phyloP scores from a whole-genome alignment of 1,140 invertebrate genomes.

The Cephus cinctus region DNA sequence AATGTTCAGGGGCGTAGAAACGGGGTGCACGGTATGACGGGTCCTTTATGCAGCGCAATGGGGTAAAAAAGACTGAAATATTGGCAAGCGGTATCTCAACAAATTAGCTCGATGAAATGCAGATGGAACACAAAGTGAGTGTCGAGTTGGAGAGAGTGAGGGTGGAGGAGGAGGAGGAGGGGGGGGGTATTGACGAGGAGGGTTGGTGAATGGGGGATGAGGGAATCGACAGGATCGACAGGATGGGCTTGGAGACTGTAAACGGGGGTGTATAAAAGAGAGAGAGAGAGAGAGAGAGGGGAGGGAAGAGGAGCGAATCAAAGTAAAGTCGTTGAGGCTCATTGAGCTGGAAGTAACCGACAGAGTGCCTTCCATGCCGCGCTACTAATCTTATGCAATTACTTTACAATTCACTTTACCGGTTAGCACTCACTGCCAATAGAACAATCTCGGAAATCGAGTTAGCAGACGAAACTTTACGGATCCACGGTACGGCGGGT shows the following conservation, averaged over 20 bases:
- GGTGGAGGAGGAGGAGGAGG: conserved; percentile 12
- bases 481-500: neutral
- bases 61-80: conserved; percentile 52
- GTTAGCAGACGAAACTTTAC: conserved; percentile 30
- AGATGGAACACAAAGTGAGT: conserved; percentile 45
- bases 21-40: too few relatives aligned
- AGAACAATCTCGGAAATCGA: conserved; percentile 49
- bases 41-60: conserved; percentile 40
- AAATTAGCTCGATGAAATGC: conserved; percentile 56
- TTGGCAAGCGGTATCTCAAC: conserved; percentile 57
- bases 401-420: conserved; percentile 56
- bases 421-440: conserved; percentile 49
- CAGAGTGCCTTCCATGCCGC: conserved; percentile 51
- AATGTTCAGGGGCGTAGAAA: too few relatives aligned
- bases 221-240: conserved; percentile 9
- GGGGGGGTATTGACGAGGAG: conserved; percentile 12
- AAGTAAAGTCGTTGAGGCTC: conserved; percentile 56
- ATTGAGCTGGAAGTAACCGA: conserved; percentile 55
- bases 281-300: conserved; percentile 15
- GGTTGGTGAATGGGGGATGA: conserved; percentile 4
- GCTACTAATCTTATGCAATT: conserved; percentile 57
- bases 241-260: neutral
- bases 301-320: conserved; percentile 36
- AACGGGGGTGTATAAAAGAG: conserved; percentile 4
- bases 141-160: conserved; percentile 1